Evolutionary conservation across 2,113 vertebrate species (phyloP), one percentile per base, ranked within the genome.

Genomic region (Romanogobio albipinnatus): DNA sequence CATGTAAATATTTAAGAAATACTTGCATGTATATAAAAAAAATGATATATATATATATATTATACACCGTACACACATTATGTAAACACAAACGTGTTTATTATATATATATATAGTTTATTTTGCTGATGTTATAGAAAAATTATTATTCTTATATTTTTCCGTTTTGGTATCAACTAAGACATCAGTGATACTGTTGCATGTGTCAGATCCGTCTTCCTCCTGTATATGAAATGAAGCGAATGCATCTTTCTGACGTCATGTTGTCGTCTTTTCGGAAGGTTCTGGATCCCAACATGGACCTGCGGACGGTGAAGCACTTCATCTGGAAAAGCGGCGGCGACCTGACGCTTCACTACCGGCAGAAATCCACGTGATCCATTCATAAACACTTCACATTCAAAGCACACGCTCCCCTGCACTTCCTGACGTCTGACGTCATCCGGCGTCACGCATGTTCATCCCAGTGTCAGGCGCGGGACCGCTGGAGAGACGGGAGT

Each of bases 321-420:
- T 99, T 99, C 95, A 97, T 99, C 90, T 99, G 98, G 97, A 99
- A 99, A 94, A 99, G 97, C 0, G 97, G 98, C 0, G 98, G 98
- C 0, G 98, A 99, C 90, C 95, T 99, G 91, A 99, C 98, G 0
- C 97, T 99, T 86, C 98, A 99, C 86, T 99, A 99, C 94, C 96
- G 97, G 59, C 98, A 99, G 95, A 99, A 98, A 89, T 98, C 94
- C 47, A 95, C 95, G 94, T 91, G 90, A 62, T 79, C 56, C 76
- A 15, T 29, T 45, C 14, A 0, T 15, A 26, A 39, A 62, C 76
- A 26, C 58, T 29, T 79, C 77, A 39, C 77, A 79, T 47, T 62
- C 76, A 62, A 79, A 79, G 58, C 58, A 62, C 56, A 76, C 82
- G 15, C 70, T 43, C 51, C 51, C 82, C 66, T 76, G 61, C 76